Conservation (phyloP, 2,113 vertebrate species). For the Platysternon megacephalum region DNA sequence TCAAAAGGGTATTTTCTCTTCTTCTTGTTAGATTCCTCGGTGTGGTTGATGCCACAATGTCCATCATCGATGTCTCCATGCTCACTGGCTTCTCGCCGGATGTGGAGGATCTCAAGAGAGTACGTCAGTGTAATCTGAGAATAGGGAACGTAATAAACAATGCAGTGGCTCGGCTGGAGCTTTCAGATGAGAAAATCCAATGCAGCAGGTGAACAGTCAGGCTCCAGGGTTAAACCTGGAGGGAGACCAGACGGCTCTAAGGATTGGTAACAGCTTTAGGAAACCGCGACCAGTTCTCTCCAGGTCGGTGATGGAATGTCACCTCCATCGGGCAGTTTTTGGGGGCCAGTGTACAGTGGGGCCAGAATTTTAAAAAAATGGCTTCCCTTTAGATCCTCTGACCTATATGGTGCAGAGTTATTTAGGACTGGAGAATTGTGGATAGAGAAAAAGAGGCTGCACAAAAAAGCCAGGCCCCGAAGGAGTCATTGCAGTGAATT, state of each 20-base stretch:
- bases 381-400: neutral
- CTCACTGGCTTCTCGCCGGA: conserved; percentile 75
- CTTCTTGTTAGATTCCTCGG: conserved; percentile 58
- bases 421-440: neutral
- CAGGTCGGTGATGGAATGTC: neutral
- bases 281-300: too few species aligned
- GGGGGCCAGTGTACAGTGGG: too few species aligned
- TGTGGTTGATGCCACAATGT: conserved; percentile 64
- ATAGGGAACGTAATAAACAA: neutral
- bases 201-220: neutral
- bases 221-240: neutral
- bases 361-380: neutral
- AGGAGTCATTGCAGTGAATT: too few species aligned
- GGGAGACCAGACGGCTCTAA: neutral
- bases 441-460: too few species aligned
- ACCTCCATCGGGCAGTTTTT: neutral
- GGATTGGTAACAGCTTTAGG: neutral
- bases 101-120: conserved; percentile 51
- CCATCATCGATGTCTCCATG: conserved; percentile 75
- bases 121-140: neutral
- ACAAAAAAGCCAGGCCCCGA: too few species aligned
- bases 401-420: neutral
- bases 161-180: neutral
- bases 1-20: neutral
- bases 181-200: neutral